Evolutionary conservation across 1,140 invertebrate species (phyloP).

Genomic region (Bombus cullumanus): DNA sequence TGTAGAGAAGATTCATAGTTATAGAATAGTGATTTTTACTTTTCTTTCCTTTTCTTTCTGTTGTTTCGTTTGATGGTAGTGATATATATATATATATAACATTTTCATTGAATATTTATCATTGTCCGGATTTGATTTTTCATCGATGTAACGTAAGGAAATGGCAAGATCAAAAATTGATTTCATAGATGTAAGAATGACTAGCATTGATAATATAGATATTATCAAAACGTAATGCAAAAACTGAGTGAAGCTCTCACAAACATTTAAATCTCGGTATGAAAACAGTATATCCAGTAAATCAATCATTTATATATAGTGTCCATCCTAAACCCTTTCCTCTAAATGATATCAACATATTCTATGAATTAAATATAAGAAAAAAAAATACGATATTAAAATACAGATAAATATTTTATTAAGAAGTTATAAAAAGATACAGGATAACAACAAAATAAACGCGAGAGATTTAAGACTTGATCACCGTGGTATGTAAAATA

Average conservation of each 20-base stretch:
- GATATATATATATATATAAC: neutral
- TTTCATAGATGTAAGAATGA: neutral
- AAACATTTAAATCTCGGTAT: neutral
- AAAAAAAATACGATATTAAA: neutral
- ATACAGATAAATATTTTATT: neutral
- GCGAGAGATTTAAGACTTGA: no score
- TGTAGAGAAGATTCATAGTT: slow-evolving; percentile 9
- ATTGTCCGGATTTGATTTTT: slow-evolving; percentile 56
- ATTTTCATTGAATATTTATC: slow-evolving; percentile 13
- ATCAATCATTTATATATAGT: neutral
- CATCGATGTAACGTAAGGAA: slow-evolving; percentile 64
- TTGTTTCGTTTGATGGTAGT: neutral
- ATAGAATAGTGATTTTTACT: neutral
- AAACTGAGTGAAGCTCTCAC: neutral
- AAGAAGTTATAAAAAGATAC: no score
- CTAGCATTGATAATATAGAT: neutral
- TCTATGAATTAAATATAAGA: neutral
- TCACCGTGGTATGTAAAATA: neutral
- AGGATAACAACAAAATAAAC: no score
- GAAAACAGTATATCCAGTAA: neutral
- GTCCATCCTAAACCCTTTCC: neutral
- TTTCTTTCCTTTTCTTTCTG: neutral
- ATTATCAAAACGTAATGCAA: neutral
- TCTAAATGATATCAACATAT: neutral
- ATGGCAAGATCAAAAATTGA: slow-evolving; percentile 1